phyloP scores from a whole-genome alignment of 1,140 invertebrate species.

The Drosophila eugracilis region DNA sequence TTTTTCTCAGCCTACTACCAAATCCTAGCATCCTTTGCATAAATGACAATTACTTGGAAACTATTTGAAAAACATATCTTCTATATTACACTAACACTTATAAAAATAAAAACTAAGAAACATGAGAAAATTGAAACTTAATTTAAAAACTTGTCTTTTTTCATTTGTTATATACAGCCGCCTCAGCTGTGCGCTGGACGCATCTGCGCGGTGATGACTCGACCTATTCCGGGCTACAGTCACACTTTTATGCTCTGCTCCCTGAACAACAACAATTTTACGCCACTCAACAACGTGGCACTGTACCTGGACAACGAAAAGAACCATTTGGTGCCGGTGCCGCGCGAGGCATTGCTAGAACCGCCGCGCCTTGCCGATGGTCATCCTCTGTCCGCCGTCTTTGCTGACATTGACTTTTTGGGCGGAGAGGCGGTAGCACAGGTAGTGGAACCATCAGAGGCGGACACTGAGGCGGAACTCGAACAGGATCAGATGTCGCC shows the following conservation, averaged over 20 bases:
- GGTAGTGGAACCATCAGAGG: slow-evolving; percentile 34
- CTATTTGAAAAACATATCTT: too few relatives aligned
- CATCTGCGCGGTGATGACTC: slow-evolving; percentile 73
- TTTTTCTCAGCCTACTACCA: too few relatives aligned
- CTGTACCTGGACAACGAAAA: slow-evolving; percentile 86
- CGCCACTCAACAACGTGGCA: slow-evolving; percentile 89
- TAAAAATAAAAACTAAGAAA: too few relatives aligned
- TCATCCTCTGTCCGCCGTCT: slow-evolving; percentile 59
- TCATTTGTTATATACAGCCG: slow-evolving; percentile 10
- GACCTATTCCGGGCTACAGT: slow-evolving; percentile 79
- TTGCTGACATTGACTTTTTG: slow-evolving; percentile 54
- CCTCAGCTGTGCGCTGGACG: slow-evolving; percentile 51
- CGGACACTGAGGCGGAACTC: background rate
- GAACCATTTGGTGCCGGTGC: slow-evolving; percentile 86
- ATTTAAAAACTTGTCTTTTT: background rate
- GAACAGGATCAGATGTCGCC: background rate
- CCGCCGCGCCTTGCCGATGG: slow-evolving; percentile 73
- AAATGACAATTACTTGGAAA: too few relatives aligned
- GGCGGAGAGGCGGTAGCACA: slow-evolving; percentile 48
- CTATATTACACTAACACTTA: too few relatives aligned
- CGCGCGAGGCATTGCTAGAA: slow-evolving; percentile 62
- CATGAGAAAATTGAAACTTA: too few relatives aligned
- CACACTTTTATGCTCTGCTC: slow-evolving; percentile 89
- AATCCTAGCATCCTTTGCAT: too few relatives aligned
- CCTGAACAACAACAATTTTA: slow-evolving; percentile 89